Percentiles rank a stretch among this genome's conserved stretches.
Conservation (phyloP, 2,888 invertebrate species). For the Spicauda simplicius region DNA sequence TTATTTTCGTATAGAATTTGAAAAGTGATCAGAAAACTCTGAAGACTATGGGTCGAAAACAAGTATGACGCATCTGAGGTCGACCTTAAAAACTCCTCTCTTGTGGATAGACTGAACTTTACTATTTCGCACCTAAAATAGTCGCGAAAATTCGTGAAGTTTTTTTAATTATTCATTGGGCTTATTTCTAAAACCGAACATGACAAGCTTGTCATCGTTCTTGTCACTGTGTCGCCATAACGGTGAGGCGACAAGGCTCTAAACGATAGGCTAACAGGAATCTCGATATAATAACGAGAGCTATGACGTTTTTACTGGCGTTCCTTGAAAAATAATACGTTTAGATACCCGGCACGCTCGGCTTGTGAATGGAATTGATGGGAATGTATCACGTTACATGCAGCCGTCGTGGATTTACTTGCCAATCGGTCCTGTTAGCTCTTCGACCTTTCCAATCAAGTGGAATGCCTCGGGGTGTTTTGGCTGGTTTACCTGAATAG, state of each 20-base stretch:
- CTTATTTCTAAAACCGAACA: background rate
- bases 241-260: constrained; percentile 54
- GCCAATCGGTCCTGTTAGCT: constrained; percentile 4
- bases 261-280: constrained; percentile 49
- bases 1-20: too few species aligned
- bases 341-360: constrained; percentile 36
- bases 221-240: constrained; percentile 47
- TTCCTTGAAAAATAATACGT: constrained; percentile 44
- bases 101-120: too few species aligned
- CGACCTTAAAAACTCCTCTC: too few species aligned
- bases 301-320: constrained; percentile 53
- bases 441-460: too few species aligned
- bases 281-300: constrained; percentile 57
- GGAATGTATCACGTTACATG: constrained; percentile 16
- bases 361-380: constrained; percentile 37
- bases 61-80: too few species aligned
- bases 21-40: too few species aligned
- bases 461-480: too few species aligned
- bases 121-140: too few species aligned
- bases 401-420: constrained; percentile 5
- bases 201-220: constrained; percentile 33
- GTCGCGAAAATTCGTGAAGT: too few species aligned
- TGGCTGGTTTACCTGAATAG: too few species aligned
- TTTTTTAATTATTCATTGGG: too few species aligned
- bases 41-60: too few species aligned